A percentile compares a stretch with the other conserved stretches of the same genome.
Conservation (phyloP, 2,888 invertebrate genomes). For the Drosophila nr. fundita region DNA sequence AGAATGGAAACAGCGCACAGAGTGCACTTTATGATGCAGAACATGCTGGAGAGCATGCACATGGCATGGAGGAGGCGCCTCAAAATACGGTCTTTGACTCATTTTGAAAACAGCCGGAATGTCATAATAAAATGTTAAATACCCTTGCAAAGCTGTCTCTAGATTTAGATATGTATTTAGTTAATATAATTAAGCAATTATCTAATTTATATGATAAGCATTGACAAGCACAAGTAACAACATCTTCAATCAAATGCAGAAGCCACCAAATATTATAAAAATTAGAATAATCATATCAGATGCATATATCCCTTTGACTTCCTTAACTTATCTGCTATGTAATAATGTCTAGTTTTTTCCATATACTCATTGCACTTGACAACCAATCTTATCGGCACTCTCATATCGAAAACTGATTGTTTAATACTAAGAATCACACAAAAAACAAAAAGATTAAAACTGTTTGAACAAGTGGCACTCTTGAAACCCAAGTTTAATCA, state of each 20-base stretch:
- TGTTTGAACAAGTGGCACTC: neutral
- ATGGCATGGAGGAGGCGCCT: conserved; percentile 30
- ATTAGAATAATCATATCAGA: neutral
- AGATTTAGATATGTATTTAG: neutral
- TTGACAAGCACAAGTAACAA: neutral
- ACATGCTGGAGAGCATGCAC: conserved; percentile 41
- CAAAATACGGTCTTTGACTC: conserved; percentile 61
- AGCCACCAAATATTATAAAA: neutral
- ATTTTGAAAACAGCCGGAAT: conserved; percentile 30
- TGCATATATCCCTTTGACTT: neutral
- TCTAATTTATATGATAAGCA: neutral
- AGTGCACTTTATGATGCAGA: conserved; percentile 61
- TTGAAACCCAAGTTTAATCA: neutral
- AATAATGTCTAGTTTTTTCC: conserved; percentile 1
- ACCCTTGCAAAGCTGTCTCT: conserved; percentile 22
- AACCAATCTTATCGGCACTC: conserved; percentile 12
- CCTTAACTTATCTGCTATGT: neutral
- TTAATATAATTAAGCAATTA: neutral
- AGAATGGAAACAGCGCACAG: conserved; percentile 12
- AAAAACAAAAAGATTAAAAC: neutral
- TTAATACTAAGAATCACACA: neutral
- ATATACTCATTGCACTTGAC: neutral
- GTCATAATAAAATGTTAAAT: conserved; percentile 32
- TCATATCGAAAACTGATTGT: neutral
- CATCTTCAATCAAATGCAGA: neutral